Evolutionary conservation across 2,113 vertebrate genomes (phyloP), one percentile per base, ranked within the genome.

Genomic region (Cottus gobio): DNA sequence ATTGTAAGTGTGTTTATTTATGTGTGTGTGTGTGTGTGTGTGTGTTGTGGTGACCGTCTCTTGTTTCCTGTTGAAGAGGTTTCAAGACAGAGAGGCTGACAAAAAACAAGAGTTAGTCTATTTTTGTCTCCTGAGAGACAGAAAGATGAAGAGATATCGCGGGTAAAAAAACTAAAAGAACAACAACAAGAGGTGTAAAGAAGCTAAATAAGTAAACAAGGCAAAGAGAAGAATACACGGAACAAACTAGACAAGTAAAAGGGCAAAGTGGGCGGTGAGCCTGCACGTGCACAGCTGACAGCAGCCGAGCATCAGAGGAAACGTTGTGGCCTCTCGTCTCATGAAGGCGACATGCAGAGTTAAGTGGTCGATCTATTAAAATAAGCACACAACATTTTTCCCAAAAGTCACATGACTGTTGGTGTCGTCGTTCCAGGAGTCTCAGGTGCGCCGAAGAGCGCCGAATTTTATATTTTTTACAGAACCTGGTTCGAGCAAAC

Each of bases 51-150:
- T 65, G 70, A 61, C 73, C 44, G 77, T 67, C 54, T 89, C 71
- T 85, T 44, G 54, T 68, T 92, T 90, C 90, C 90, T 91, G 89
- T 91, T 81, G 8, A 77, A 89, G 76, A 77, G 67, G 75, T 77
- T 89, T 88, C 66, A 57, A 86, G 79, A 79, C 16, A 84, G 22
- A 44, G 67, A 64, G 46, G 36, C 73, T 73, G 72, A 88, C 66
- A 80, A 83, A 50, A 83, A 86, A 75, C 34, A 71, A 65, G 62
- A 65, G 31, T 39, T 50, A 44, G 67, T 83, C 84, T 92, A 92
- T 91, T 92, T 90, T 85, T 91, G 76, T 87, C 56, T 11, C 11
- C 36, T 28, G 31, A 78, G 34, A 86, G 28, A 74, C 4, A 71
- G 46, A 75, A 9, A 77, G 73, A 76, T 60, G 54, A 68, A 70